Percentiles rank a stretch among this genome's conserved stretches.
These are phyloP conservation scores for Hylia prasina DNA, from an alignment of 2,113 vertebrate species.

Conservation along the genomic window DNA sequence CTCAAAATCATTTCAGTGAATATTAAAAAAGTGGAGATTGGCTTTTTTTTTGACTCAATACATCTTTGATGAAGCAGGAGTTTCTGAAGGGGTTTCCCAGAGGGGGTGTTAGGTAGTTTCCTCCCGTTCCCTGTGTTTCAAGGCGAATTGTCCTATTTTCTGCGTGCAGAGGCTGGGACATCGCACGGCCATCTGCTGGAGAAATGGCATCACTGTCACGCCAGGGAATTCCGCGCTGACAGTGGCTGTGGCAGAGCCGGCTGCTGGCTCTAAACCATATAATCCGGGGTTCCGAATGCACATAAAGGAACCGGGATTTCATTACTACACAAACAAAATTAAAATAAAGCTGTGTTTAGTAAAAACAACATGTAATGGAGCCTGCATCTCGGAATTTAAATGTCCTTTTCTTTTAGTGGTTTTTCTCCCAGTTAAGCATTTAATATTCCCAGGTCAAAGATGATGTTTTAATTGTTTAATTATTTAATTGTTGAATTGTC, in stretches of 20 bases:
- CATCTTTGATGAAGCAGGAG: background rate
- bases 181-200: slow-evolving; percentile 67
- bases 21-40: background rate
- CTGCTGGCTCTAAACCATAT: background rate
- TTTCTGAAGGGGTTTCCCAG: background rate
- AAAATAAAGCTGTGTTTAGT: background rate
- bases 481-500: background rate
- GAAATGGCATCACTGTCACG: background rate
- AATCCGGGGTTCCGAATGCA: background rate
- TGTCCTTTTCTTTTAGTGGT: background rate
- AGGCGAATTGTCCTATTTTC: background rate
- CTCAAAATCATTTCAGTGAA: background rate
- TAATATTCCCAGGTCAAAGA: background rate
- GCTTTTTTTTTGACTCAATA: background rate
- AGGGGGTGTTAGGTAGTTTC: background rate
- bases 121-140: background rate
- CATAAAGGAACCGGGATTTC: background rate
- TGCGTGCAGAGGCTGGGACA: background rate
- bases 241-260: background rate
- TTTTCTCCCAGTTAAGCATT: background rate
- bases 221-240: background rate
- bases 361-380: fast-evolving
- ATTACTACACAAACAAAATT: background rate
- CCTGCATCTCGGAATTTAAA: background rate
- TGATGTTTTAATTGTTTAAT: background rate